Conservation (phyloP, 1,140 invertebrate genomes). For the Pogonognathellus flavescens region DNA sequence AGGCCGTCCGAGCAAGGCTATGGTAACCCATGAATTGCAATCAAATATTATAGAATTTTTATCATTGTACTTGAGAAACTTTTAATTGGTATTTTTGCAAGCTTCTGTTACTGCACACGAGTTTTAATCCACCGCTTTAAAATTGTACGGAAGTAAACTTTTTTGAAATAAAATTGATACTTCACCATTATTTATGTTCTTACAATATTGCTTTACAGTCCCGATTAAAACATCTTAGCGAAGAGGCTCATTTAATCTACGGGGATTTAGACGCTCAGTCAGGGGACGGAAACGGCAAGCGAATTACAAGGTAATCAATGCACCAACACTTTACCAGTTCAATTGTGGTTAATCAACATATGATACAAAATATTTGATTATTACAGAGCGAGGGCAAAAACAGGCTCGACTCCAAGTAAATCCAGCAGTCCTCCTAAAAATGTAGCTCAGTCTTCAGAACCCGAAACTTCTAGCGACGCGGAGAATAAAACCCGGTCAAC, state of each 20-base stretch:
- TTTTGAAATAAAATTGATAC: neutral
- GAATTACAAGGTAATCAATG: neutral
- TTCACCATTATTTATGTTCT: neutral
- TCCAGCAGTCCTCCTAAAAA: constrained; percentile 12
- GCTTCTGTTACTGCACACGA: too few relatives aligned
- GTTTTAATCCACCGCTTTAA: too few relatives aligned
- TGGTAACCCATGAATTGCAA: neutral
- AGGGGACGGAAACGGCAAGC: neutral
- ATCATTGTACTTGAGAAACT: too few relatives aligned
- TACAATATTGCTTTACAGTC: constrained; percentile 1
- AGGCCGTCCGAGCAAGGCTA: neutral
- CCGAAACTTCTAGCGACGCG: constrained; percentile 4
- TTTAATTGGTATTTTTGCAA: neutral
- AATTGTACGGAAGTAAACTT: too few relatives aligned
- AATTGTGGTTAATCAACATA: too few relatives aligned
- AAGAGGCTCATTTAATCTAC: constrained; percentile 14
- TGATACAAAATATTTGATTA: constrained; percentile 28
- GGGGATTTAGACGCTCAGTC: neutral
- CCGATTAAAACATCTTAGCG: neutral
- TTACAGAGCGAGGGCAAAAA: constrained; percentile 64
- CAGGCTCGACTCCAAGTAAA: neutral
- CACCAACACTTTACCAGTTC: neutral
- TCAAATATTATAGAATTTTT: too few relatives aligned
- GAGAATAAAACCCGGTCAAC: constrained; percentile 17
- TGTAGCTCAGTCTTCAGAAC: neutral